phyloP scores from a whole-genome alignment of 2,888 invertebrate genomes.

The Vanessa cardui region DNA sequence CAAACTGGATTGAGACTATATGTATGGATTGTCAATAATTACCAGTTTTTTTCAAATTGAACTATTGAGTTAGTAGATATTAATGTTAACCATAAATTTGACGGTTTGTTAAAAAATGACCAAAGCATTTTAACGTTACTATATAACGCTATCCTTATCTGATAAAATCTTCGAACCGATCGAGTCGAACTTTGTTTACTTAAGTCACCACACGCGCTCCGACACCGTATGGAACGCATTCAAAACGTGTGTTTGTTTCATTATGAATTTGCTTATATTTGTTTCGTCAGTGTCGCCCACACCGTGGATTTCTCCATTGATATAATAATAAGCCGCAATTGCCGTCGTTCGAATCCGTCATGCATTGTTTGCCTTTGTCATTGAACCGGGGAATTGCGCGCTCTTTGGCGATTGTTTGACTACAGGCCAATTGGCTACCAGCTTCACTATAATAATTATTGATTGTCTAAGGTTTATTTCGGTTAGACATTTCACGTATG shows the following conservation, averaged over 20 bases:
- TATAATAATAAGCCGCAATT: constrained; percentile 67
- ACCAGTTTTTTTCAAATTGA: neutral
- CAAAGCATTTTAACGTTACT: neutral
- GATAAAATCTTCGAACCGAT: constrained; percentile 24
- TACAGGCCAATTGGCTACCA: constrained; percentile 46
- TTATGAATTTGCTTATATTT: constrained; percentile 52
- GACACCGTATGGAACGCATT: constrained; percentile 54
- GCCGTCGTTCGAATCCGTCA: constrained; percentile 57
- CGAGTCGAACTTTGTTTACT: constrained; percentile 30
- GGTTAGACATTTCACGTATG: neutral
- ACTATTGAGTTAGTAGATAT: neutral
- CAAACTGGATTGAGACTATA: constrained; percentile 15
- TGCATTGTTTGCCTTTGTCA: constrained; percentile 71
- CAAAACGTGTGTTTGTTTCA: constrained; percentile 50
- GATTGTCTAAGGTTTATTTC: constrained; percentile 18
- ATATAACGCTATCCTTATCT: constrained; percentile 17
- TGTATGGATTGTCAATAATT: neutral
- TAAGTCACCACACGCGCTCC: constrained; percentile 35
- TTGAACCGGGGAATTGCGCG: constrained; percentile 63
- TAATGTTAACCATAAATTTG: neutral
- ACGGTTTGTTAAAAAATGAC: neutral
- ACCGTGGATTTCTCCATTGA: constrained; percentile 74
- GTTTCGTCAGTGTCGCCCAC: constrained; percentile 70
- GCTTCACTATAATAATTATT: constrained; percentile 20
- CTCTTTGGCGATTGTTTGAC: constrained; percentile 55